Base-by-base conservation (phyloP, 2,888 invertebrate species). In the Tetragonisca angustula region DNA sequence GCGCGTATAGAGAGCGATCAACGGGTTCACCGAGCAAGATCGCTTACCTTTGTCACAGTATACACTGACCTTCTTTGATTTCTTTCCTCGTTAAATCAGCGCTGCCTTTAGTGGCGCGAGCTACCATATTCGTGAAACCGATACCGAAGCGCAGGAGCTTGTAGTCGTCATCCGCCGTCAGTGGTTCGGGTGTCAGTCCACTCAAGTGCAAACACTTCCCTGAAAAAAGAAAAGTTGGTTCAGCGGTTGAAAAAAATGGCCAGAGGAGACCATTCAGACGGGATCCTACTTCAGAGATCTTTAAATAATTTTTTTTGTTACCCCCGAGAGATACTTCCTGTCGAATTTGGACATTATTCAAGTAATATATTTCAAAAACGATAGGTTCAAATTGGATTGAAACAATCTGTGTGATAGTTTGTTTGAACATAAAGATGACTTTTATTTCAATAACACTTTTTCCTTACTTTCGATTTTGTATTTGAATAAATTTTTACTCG, bases 61-160 rank as follows among this genome's bases (percentile, higher is more conserved):
- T 81, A 88, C 89, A 88, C 89, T 74, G 67, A 94, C 98, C 98
- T 96, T 98, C 98, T 95, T 98, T 98, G 93, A 98, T 98, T 96
- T 98, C 98, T 94, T 98, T 97, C 90, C 98, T 96, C 81, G 98
- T 98, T 85, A 99, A 96, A 96, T 99, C 99, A 2, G 98, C 98
- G 92, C 98, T 98, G 89, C 99, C 99, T 95, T 98, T 98, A 2
- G 99, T 99, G 76, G 99, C 98, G 86, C 99, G 96, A 88, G 97
- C 96, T 87, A 99, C 99, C 97, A 99, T 99, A 95, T 99, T 99
- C 91, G 99, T 99, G 95, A 99, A 99, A 6, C 99, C 99, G 93
- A 99, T 99, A 84, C 99, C 99, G 94, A 97, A 97, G 95, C 98
- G 98, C 76, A 99, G 95, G 81, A 99, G 95, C 95, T 98, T 98